Base-by-base conservation (phyloP, 2,113 vertebrate genomes). In the Scophthalmus maximus region DNA sequence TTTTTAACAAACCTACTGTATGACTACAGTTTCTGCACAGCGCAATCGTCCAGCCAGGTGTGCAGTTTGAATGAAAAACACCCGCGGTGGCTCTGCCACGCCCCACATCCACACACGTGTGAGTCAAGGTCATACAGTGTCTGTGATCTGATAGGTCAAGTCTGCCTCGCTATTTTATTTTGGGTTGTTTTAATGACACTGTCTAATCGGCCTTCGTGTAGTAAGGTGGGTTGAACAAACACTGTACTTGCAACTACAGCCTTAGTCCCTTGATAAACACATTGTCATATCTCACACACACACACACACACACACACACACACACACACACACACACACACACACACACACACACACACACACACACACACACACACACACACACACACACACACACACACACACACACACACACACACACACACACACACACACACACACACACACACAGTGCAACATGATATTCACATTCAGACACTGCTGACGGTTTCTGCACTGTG, bases 381-480 rank as follows among this genome's bases (percentile, higher is more conserved):
- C 10, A 47, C 42, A 26, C 23, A 57, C 22, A 23, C 53, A 72
- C 63, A 69, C 68, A 17, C 5, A 7, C 26, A 44, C 47, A 60
- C 34, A 72, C 69, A 68, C 59, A 61, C 72, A 73, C 23, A 38
- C 8, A 34, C 42, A 22, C 29, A 50, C 22, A 12, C 6, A 38
- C 38, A 63, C 38, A 23, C 10, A 47, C 42, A 26, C 23, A 57
- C 22, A 23, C 53, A 72, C 63, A 69, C 68, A 17, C 5, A 7
- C 26, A 44, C 47, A 60, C 34, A 72, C 69, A 68, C 59, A 61
- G n/a, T n/a, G n/a, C 72, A 72, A 65, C 50, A 49, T n/a, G 14
- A 49, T 44, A 57, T 61, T 68, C 40, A 76, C 78, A 83, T 83
- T 81, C 79, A 78, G 74, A 81, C 65, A 1, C 34, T 30, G 46